Base-by-base conservation (phyloP, 2,888 invertebrate genomes). In the Diaprepes abbreviatus region DNA sequence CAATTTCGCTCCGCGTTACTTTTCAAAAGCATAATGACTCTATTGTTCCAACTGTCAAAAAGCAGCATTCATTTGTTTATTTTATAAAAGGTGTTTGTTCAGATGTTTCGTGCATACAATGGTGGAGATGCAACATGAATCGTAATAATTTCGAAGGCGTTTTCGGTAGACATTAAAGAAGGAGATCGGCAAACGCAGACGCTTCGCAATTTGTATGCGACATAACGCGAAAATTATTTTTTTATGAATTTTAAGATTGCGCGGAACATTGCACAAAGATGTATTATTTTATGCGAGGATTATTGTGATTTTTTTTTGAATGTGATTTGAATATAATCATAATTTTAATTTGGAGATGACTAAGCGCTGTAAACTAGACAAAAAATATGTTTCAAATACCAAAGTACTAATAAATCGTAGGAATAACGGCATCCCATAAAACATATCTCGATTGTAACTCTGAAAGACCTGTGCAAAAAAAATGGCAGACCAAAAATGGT, bases 11-110 rank as follows among this genome's bases (percentile, higher is more conserved):
- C 10, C 43, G 28, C 31, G 58, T 31, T 31, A 43, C 28, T 14
- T 28, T 43, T 31, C 31, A 28, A 43, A 40, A 24, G 19, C 40
- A 66, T 59, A 59, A 66, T 66, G 66, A 52, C 59, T 66, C 66
- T 66, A 66, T 66, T 66, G 66, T 66, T 66, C 33, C 28, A 45
- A 28, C 57, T 65, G 65, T 65, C 65, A 48, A 65, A 65, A 65
- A 65, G 45, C 54, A 64, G 55, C 64, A 33, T 55, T 54, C 54
- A 55, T 64, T 64, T 64, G 64, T 64, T 64, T 64, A 64, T 55
- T 63, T 64, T 55, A 55, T 19, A 64, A 54, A 54, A 64, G 65
- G 57, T 65, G 48, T 65, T 65, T 57, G 65, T 65, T 65, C 57
- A 45, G 57, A 57, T 57, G 57, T 64, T 64, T 54, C 40, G 16